phyloP scores from a whole-genome alignment of 2,888 invertebrate species.

The Drosophila peninsularis region DNA sequence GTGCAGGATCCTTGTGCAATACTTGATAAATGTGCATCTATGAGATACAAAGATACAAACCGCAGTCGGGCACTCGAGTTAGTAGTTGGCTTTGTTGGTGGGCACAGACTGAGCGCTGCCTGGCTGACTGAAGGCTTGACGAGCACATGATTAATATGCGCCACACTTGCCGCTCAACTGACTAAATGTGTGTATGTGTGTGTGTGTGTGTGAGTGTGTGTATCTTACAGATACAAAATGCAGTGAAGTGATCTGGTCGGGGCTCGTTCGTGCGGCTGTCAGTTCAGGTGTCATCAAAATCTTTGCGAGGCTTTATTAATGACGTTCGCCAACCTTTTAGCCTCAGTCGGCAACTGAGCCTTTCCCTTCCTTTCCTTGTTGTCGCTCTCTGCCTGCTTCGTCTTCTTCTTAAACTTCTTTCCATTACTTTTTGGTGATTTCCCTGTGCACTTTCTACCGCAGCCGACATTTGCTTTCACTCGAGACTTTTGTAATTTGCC shows the following conservation, averaged over 20 bases:
- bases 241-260: constrained; percentile 61
- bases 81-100: constrained; percentile 71
- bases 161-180: constrained; percentile 40
- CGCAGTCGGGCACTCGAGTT: constrained; percentile 53
- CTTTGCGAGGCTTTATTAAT: constrained; percentile 80
- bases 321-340: constrained; percentile 69
- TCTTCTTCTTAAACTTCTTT: constrained; percentile 21
- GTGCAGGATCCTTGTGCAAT: constrained; percentile 47
- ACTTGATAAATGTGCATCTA: constrained; percentile 20
- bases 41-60: constrained; percentile 45
- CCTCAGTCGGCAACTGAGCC: constrained; percentile 33
- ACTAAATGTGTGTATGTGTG: constrained; percentile 4
- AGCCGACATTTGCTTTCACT: constrained; percentile 66
- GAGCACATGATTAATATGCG: constrained; percentile 80
- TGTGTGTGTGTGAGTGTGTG: constrained; percentile 4
- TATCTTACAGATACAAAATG: constrained; percentile 37
- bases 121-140: constrained; percentile 60
- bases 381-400: constrained; percentile 27
- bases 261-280: constrained; percentile 65
- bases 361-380: constrained; percentile 29
- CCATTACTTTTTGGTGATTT: constrained; percentile 11
- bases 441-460: constrained; percentile 59
- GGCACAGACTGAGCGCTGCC: constrained; percentile 38
- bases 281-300: constrained; percentile 79
- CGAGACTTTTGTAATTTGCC: constrained; percentile 66